Evolutionary conservation across 2,888 invertebrate genomes (phyloP), one percentile per base, ranked within the genome.

Genomic region (Allygus modestus): DNA sequence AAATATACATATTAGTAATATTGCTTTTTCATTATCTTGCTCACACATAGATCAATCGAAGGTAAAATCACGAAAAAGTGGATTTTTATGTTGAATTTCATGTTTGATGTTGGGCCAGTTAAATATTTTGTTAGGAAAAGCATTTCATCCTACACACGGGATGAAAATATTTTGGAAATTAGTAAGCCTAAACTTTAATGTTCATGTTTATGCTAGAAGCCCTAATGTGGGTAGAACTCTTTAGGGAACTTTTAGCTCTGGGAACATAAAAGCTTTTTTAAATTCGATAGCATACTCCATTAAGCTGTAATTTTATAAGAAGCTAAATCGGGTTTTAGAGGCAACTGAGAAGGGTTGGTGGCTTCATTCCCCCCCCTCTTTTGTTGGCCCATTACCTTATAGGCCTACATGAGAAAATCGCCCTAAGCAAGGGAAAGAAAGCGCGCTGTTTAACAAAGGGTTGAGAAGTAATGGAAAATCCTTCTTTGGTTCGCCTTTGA

Each of bases 251-350:
- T 41, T 41, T 41, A 17, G 12, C 51, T 51, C 12, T 17, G n/a
- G 51, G 4, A 51, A 51, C 51, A 12, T 58, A 23, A 58, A 58
- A 58, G 58, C 58, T 23, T 58, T 58, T 58, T 58, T 20, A 58
- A 37, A 58, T 23, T 58, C 17, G 58, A 58, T 58, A 11, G 20
- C 23, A 58, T 23, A 20, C 58, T 58, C 58, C 58, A 58, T 58
- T 58, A 58, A 23, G 58, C 28, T 65, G 12, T 65, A 65, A 31
- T 65, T 65, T 28, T 65, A 65, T 65, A 17, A 31, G 17, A 65
- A 65, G 31, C 28, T 31, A 65, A 28, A 17, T 31, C 11, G 2
- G 28, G 11, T 28, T 65, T 65, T 65, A 65, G 12, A 31, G 17
- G 31, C 15, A 28, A n/a, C 1, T 7, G 9, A 26, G 12, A 28